These are phyloP conservation scores for Picus viridis DNA, from an alignment of 2,797 vertebrate genomes.

Conservation along the genomic window DNA sequence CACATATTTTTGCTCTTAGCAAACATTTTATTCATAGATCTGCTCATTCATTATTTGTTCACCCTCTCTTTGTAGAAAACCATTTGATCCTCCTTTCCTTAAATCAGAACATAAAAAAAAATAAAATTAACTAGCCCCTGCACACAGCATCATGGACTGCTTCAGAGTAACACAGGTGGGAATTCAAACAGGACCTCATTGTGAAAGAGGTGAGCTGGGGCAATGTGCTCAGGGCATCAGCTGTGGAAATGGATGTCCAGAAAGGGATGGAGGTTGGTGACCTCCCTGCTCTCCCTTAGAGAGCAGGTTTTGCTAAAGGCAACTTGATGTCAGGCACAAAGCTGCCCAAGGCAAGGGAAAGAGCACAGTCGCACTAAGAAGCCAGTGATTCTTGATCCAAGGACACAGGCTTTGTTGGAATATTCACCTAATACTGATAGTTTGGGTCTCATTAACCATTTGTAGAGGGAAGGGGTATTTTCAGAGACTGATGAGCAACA, in stretches of 20 bases:
- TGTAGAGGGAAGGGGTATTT: not conserved
- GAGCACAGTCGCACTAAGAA: not conserved
- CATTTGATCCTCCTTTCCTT: slow-evolving; percentile 10
- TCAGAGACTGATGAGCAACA: not conserved
- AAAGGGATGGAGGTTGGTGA: not conserved
- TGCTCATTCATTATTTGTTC: slow-evolving; percentile 64
- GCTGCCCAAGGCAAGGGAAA: not conserved
- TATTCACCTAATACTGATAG: fast-evolving
- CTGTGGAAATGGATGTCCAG: not conserved
- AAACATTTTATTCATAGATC: slow-evolving; percentile 55
- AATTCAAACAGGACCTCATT: not conserved
- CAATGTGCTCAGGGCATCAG: not conserved
- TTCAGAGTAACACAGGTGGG: not conserved
- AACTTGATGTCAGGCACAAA: not conserved
- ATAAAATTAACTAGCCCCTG: not conserved
- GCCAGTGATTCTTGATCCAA: not conserved
- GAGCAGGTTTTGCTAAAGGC: not conserved
- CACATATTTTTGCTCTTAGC: slow-evolving; percentile 48
- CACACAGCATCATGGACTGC: not conserved
- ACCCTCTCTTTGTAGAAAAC: slow-evolving; percentile 3
- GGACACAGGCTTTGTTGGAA: not conserved
- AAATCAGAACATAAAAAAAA: not conserved
- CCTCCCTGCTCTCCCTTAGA: not conserved
- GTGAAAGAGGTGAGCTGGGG: not conserved
- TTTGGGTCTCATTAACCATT: not conserved